phyloP scores from a whole-genome alignment of 2,797 vertebrate species.

The Miichthys miiuy region DNA sequence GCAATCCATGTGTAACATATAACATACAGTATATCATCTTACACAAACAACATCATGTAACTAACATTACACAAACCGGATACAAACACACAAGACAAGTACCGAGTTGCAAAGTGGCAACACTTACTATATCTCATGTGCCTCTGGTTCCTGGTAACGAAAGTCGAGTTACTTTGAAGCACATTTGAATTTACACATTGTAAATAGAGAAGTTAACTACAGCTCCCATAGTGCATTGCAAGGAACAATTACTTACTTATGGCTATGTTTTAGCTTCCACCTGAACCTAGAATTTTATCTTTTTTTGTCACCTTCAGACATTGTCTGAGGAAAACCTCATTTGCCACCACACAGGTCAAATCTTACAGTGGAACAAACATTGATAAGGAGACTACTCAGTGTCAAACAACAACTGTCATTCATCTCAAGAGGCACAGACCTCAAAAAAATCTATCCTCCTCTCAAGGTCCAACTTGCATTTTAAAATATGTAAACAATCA shows the following conservation, averaged over 20 bases:
- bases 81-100: not conserved
- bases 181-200: not conserved
- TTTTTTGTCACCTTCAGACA: not conserved
- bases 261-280: too few species aligned
- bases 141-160: not conserved
- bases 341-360: too few species aligned
- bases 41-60: too few species aligned
- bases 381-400: slow-evolving; percentile 12
- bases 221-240: not conserved
- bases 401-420: not conserved
- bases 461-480: slow-evolving; percentile 23
- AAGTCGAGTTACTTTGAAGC: not conserved
- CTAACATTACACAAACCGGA: not conserved
- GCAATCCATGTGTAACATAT: not conserved
- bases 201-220: not conserved
- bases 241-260: too few species aligned
- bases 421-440: slow-evolving; percentile 11
- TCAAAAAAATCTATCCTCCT: slow-evolving; percentile 9
- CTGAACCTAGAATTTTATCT: too few species aligned
- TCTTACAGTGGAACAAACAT: not conserved
- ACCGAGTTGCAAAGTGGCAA: not conserved
- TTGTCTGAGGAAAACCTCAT: not conserved
- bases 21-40: not conserved
- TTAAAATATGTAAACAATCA: slow-evolving; percentile 28
- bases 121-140: not conserved